A percentile compares a stretch with the other conserved stretches of the same genome.
These are phyloP conservation scores for Zosterops lateralis DNA, from an alignment of 2,113 vertebrate genomes.

Conservation along the genomic window DNA sequence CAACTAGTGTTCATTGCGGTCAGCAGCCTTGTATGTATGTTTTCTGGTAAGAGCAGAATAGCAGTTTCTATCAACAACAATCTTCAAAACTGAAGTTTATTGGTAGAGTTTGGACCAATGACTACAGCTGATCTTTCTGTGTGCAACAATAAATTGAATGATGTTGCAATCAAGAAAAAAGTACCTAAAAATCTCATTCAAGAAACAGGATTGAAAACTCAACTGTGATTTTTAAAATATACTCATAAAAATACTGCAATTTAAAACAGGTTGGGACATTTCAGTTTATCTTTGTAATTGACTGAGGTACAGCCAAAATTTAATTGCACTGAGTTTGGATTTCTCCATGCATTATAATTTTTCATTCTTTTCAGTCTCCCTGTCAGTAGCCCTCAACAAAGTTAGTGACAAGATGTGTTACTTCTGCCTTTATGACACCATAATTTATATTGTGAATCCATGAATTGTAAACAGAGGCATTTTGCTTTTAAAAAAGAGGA, in stretches of 20 bases:
- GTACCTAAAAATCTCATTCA: background rate
- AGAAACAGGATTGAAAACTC: background rate
- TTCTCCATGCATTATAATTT: background rate
- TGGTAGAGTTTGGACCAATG: background rate
- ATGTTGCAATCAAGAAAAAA: background rate
- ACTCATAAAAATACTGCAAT: background rate
- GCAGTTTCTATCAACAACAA: background rate
- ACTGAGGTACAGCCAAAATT: background rate
- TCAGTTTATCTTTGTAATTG: background rate
- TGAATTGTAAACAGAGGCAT: background rate
- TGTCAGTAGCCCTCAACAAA: background rate
- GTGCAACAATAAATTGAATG: background rate
- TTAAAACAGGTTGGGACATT: background rate
- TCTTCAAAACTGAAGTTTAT: background rate
- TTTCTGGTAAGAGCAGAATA: background rate
- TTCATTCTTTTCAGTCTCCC: background rate
- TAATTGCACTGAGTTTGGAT: background rate
- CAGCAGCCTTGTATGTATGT: background rate
- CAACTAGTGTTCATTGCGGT: background rate
- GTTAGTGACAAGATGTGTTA: background rate
- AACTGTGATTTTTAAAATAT: background rate
- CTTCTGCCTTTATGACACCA: background rate
- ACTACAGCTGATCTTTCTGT: background rate
- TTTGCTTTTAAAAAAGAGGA: background rate
- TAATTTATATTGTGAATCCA: background rate